phyloP scores from a whole-genome alignment of 2,113 vertebrate genomes.

The Hemichromis elongatus region DNA sequence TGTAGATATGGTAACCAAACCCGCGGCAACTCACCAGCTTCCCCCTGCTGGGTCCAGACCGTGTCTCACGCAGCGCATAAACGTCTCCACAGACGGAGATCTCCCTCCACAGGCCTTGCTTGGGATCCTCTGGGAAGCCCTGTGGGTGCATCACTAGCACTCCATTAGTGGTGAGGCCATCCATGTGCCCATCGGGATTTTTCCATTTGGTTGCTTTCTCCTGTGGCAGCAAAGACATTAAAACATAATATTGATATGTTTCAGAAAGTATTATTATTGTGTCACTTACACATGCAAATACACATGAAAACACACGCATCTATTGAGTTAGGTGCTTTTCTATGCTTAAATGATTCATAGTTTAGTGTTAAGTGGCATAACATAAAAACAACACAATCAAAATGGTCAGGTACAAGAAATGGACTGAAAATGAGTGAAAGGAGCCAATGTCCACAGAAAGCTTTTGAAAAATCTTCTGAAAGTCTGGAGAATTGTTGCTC shows the following conservation, averaged over 20 bases:
- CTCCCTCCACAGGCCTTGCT: slow-evolving; percentile 92
- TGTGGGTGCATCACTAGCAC: slow-evolving; percentile 96
- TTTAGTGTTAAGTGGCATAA: neutral
- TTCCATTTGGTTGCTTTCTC: slow-evolving; percentile 99
- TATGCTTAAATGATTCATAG: neutral
- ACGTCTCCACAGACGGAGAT: slow-evolving; percentile 97
- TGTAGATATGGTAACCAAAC: rapidly evolving
- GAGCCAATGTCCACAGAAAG: too few relatives aligned
- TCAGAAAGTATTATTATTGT: neutral
- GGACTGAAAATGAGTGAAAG: neutral
- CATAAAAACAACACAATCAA: neutral
- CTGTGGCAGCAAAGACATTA: slow-evolving; percentile 54
- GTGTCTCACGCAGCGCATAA: slow-evolving; percentile 91
- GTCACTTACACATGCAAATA: neutral
- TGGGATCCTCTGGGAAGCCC: slow-evolving; percentile 90
- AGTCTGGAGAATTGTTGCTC: too few relatives aligned
- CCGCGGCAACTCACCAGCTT: slow-evolving; percentile 78
- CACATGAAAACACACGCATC: neutral
- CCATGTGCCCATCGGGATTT: slow-evolving; percentile 97
- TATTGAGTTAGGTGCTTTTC: rapidly evolving
- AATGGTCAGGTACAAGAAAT: neutral
- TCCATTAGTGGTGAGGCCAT: slow-evolving; percentile 94
- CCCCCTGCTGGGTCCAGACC: slow-evolving; percentile 90
- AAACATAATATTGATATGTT: neutral
- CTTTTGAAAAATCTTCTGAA: too few relatives aligned